Conservation (phyloP, 2,888 invertebrate genomes). For the Eledona agricola region DNA sequence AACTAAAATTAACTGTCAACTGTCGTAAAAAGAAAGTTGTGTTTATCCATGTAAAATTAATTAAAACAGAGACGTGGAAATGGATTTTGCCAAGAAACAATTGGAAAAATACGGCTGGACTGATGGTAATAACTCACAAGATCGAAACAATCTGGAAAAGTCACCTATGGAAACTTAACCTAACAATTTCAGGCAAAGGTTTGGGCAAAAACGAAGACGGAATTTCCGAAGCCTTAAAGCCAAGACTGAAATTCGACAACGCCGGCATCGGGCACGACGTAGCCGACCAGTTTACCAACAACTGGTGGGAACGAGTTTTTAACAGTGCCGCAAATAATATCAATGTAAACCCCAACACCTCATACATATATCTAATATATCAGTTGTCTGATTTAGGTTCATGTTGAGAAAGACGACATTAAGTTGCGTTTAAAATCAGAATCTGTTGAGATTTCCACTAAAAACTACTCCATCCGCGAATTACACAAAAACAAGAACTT, state of each 20-base stretch:
- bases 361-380: conserved; percentile 41
- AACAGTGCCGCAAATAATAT: conserved; percentile 78
- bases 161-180: not conserved
- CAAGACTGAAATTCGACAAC: conserved; percentile 81
- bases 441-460: conserved; percentile 54
- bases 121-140: conserved; percentile 64
- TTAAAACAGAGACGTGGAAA: conserved; percentile 47
- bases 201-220: conserved; percentile 84
- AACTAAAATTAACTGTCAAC: not conserved
- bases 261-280: conserved; percentile 81
- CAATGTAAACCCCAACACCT: conserved; percentile 60
- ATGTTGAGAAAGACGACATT: conserved; percentile 45
- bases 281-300: conserved; percentile 78
- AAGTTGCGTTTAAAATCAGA: conserved; percentile 48
- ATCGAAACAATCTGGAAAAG: not conserved
- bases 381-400: conserved; percentile 42
- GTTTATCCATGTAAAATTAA: conserved; percentile 21
- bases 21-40: conserved; percentile 17
- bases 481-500: conserved; percentile 53
- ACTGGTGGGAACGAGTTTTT: conserved; percentile 86
- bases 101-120: conserved; percentile 82
- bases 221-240: conserved; percentile 78
- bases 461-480: conserved; percentile 55
- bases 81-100: conserved; percentile 78
- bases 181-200: conserved; percentile 73